Base-by-base conservation (phyloP, 2,113 vertebrate species). In the Hyaena hyaena region DNA sequence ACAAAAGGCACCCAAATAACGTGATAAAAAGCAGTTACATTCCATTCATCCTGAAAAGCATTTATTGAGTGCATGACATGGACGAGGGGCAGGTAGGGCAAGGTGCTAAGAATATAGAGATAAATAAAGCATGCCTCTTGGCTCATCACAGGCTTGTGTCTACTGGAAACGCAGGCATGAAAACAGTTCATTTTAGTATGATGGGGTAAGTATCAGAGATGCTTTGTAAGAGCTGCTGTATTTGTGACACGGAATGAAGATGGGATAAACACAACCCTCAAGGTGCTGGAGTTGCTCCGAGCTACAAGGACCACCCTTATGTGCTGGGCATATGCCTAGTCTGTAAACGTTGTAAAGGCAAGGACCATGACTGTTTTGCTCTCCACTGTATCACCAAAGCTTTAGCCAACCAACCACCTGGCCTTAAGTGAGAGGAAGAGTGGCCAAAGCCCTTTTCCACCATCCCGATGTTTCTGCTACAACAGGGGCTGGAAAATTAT, bases 1-100 rank as follows among this genome's bases (percentile, higher is more conserved):
- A 77, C 81, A 92, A 92, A 97, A 81, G 63, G 16, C 6, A 74
- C 85, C 35, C 48, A 88, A 68, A 88, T 95, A 96, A 88, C 2
- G 0, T 83, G 39, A 93, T 73, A 58, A 55, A 93, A 94, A 96
- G 50, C 39, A 93, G 33, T 88, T 97, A 10, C 33, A 33, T 91
- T 82, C 43, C 23, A 73, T 31, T 97, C 66, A 88, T 39, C 11
- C 10, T 79, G 66, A 91, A 61, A 95, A 93, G 82, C 45, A 97
- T 74, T 97, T 97, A 96, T 69, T 77, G 85, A 94, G 65, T 16
- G 23, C 31, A 63, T 48, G 71, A 61, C 63, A 82, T 68, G 50
- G n/a, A 68, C 2, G 74, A 66, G n/a, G 87, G 28, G 4, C 21
- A 90, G 43, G 21, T 43, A 96, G 26, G 21, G 19, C 39, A 14